These are phyloP conservation scores for Reticulitermes speratus DNA, from an alignment of 1,140 invertebrate species.

Conservation along the genomic window DNA sequence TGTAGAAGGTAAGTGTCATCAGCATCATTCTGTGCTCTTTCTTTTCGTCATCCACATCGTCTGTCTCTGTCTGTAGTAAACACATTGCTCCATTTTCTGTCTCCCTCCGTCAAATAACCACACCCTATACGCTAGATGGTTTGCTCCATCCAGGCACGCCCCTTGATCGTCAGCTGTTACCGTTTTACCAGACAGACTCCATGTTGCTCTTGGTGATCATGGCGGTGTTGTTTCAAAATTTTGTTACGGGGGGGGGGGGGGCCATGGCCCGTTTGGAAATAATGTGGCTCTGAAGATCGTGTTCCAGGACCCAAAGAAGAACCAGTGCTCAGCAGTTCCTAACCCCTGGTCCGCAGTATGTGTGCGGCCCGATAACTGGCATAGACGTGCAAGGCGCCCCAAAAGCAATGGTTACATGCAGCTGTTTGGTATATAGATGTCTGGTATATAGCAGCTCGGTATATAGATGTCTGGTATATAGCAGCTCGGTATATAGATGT, in stretches of 20 bases:
- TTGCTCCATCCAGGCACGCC: constrained; percentile 4
- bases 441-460: too few relatives aligned
- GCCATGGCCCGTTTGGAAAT: too few relatives aligned
- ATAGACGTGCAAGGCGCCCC: too few relatives aligned
- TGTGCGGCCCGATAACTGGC: too few relatives aligned
- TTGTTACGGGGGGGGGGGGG: background rate
- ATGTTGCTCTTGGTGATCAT: background rate
- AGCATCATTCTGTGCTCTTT: background rate
- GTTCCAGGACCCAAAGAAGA: too few relatives aligned
- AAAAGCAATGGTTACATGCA: too few relatives aligned
- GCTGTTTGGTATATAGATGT: too few relatives aligned
- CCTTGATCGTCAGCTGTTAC: constrained; percentile 10
- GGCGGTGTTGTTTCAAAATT: background rate
- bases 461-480: too few relatives aligned
- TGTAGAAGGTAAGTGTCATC: background rate
- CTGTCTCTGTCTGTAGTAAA: background rate
- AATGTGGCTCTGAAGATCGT: too few relatives aligned
- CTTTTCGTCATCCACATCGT: background rate
- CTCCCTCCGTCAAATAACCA: background rate
- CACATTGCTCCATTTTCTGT: background rate
- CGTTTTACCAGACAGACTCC: background rate
- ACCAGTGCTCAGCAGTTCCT: too few relatives aligned
- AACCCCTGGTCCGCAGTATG: too few relatives aligned
- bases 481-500: too few relatives aligned
- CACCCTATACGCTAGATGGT: constrained; percentile 5